Conservation (phyloP, 2,797 vertebrate species). For the Halcyon badia region DNA sequence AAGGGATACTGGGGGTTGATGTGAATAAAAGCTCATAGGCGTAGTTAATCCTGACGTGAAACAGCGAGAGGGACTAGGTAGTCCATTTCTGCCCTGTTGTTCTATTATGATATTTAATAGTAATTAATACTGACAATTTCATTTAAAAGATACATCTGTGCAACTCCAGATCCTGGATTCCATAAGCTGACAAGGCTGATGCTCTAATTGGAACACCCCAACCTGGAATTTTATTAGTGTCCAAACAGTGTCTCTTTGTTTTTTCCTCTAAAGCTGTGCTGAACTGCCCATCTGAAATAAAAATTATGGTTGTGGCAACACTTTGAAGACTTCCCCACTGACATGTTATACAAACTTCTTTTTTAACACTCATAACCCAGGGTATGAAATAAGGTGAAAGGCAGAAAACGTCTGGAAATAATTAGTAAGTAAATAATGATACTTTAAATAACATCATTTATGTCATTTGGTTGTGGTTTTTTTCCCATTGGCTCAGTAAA, state of each 20-base stretch:
- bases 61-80: background rate
- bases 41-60: background rate
- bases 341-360: background rate
- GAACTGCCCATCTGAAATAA: background rate
- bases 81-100: background rate
- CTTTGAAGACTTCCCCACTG: background rate
- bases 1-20: background rate
- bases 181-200: background rate
- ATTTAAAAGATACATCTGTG: background rate
- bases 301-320: background rate
- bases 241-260: background rate
- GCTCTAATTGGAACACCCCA: background rate
- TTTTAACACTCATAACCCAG: background rate
- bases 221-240: background rate
- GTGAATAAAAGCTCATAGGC: background rate
- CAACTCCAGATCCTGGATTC: background rate
- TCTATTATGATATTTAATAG: background rate
- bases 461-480: background rate
- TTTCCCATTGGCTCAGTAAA: background rate
- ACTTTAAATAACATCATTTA: background rate
- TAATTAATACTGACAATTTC: background rate
- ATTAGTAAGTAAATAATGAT: background rate
- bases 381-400: no score
- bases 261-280: background rate
- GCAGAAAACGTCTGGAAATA: background rate